Base-by-base conservation (phyloP, 2,113 vertebrate species). In the Reinhardtius hippoglossoides region DNA sequence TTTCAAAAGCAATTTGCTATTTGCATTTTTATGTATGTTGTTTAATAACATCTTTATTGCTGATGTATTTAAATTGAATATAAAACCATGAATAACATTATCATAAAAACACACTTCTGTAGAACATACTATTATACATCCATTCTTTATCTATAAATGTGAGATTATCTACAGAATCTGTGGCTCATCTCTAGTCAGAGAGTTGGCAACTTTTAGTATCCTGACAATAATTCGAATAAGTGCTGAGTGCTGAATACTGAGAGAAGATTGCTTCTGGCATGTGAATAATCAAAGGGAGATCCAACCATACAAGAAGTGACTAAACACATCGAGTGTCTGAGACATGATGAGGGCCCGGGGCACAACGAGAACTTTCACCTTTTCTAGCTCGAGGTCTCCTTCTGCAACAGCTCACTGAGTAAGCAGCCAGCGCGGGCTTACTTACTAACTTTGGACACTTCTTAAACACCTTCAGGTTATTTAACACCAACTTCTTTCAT, bases 261-360 rank as follows among this genome's bases (percentile, higher is more conserved):
- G 50, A 31, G 16, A 48, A n/a, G 5, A 48, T 2, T 13, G 18
- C 27, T 50, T 23, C 23, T 31, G 24, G 42, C 57, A 50, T 27
- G 18, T 74, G 35, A 27, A 37, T 24, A 67, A 55, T 55, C 48
- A 54, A 37, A 37, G 59, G 21, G n/a, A 9, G 13, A 61, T 68
- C 57, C 57, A 61, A 54, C 48, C 46, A 61, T 35, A 46, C 56
- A 68, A 68, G 64, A 67, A 50, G 21, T 76, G 65, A 68, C 74
- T n/a, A 40, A 20, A 61, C 23, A 9, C 27, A 76, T 67, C 35
- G 1, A 52, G 27, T n/a, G 56, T 42, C 26, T 76, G 55, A 60
- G 44, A 7, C 44, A 9, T 76, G 73, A 67, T 26, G 56, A 67
- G 64, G 55, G 46, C 73, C 24, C 27, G 16, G 44, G 35, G 73